Base-by-base conservation (phyloP, 2,113 vertebrate species). In the Meriones unguiculatus region DNA sequence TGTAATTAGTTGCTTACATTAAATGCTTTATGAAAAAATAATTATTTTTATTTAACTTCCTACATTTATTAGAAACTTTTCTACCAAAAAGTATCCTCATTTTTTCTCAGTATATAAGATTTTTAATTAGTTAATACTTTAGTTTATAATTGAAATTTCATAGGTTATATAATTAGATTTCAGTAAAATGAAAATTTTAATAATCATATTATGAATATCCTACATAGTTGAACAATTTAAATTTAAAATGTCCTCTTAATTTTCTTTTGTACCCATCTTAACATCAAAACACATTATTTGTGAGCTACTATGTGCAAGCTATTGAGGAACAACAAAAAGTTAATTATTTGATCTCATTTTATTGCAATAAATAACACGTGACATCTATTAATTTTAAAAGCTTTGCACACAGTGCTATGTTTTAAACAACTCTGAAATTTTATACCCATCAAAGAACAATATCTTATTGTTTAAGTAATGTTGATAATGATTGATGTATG, bases 51-150 rank as follows among this genome's bases (percentile, higher is more conserved):
- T 93, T 35, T 46, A 38, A 88, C 6, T 52, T 93, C 38, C 5
- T 57, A 14, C 46, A 81, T 57, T 88, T 91, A 81, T 77, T 65
- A 76, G 28, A 7, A 8, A 62, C 22, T 46, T n/a, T 81, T 81
- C 54, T 52, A 17, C 7, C 32, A 50, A 54, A 54, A 54, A 20
- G 4, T 50, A 38, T n/a, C 70, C 25, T 65, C 50, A 70, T 46
- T 67, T 12, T 11, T n/a, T 96, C 50, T 87, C 38, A 86, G 9
- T 84, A 73, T 67, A 87, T 84, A 65, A 50, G 0, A 80, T 81
- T 89, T 95, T 94, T 78, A 78, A 93, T 70, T 86, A 38, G 15
- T 59, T 86, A 50, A 4, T 78, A 87, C 25, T 91, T 90, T 96
- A 82, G 11, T 13, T 89, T 91, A 25, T n/a, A 85, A 64, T 94